Evolutionary conservation across 1,140 invertebrate genomes (phyloP).

Genomic region (Drosophila ambigua): DNA sequence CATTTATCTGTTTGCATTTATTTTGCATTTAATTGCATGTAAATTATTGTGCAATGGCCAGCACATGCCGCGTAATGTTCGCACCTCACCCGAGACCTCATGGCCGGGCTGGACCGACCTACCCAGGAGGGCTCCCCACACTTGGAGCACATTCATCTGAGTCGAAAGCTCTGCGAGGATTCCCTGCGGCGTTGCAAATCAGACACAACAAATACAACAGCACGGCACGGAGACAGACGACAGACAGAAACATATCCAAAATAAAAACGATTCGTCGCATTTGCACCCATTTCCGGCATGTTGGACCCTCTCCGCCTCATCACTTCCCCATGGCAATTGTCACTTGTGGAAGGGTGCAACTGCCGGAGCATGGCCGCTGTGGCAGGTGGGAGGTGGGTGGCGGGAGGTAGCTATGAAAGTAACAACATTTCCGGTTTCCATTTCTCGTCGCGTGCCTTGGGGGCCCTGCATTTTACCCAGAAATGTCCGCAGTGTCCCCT

Average conservation of each 20-base stretch:
- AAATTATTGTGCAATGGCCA: slow-evolving; percentile 65
- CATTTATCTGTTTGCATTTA: slow-evolving; percentile 53
- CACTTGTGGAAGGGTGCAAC: slow-evolving; percentile 6
- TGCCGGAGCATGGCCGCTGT: too few species aligned
- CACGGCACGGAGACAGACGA: not conserved
- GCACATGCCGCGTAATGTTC: slow-evolving; percentile 26
- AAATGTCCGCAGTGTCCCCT: slow-evolving; percentile 66
- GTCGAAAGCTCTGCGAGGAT: slow-evolving; percentile 14
- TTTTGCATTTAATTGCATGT: slow-evolving; percentile 74
- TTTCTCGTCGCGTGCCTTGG: slow-evolving; percentile 68
- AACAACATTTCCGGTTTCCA: slow-evolving; percentile 81
- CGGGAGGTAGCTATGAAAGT: slow-evolving; percentile 9
- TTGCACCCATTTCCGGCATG: slow-evolving; percentile 68
- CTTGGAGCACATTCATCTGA: not conserved
- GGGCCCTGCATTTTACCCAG: slow-evolving; percentile 38
- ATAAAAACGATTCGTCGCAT: slow-evolving; percentile 60
- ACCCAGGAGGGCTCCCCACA: not conserved
- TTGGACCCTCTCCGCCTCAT: too few species aligned
- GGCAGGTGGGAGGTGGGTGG: not conserved
- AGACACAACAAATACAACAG: slow-evolving; percentile 24
- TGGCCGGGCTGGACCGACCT: not conserved
- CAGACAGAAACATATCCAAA: slow-evolving; percentile 1
- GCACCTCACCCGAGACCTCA: slow-evolving; percentile 3
- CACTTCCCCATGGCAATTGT: not conserved
- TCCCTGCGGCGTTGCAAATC: slow-evolving; percentile 55